Evolutionary conservation across 2,888 invertebrate genomes (phyloP).

Genomic region (Sphaerophoria taeniata): DNA sequence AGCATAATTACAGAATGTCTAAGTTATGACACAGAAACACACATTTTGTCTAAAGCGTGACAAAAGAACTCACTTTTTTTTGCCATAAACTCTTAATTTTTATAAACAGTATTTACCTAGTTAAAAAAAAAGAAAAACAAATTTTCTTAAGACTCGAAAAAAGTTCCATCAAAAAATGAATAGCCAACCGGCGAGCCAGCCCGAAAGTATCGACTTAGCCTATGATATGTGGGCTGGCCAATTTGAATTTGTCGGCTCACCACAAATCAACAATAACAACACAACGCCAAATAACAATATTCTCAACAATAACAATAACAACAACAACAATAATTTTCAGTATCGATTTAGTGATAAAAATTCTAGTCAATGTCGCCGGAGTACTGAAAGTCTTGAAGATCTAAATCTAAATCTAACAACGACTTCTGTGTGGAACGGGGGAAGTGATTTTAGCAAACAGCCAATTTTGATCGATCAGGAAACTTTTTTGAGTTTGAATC

Average conservation of each 20-base stretch:
- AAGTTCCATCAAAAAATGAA: constrained; percentile 78
- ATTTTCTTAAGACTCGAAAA: constrained; percentile 5
- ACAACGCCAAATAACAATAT: constrained; percentile 45
- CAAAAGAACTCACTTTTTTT: constrained; percentile 50
- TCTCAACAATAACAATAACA: constrained; percentile 9
- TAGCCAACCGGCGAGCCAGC: constrained; percentile 83
- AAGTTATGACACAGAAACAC: constrained; percentile 61
- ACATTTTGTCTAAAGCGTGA: constrained; percentile 50
- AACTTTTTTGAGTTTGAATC: constrained; percentile 82
- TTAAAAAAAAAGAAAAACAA: constrained; percentile 24
- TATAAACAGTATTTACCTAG: neutral
- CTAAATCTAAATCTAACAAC: constrained; percentile 79
- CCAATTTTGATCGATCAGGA: constrained; percentile 82
- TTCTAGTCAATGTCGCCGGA: constrained; percentile 78
- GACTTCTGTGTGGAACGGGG: constrained; percentile 29
- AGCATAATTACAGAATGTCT: constrained; percentile 56
- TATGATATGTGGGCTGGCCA: constrained; percentile 96
- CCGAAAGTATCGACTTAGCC: constrained; percentile 88
- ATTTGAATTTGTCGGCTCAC: constrained; percentile 91
- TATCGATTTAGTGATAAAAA: constrained; percentile 79
- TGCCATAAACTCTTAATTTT: constrained; percentile 42
- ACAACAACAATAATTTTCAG: constrained; percentile 74
- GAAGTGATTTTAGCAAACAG: constrained; percentile 77
- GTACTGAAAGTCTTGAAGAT: constrained; percentile 81
- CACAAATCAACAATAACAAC: constrained; percentile 76